These are phyloP conservation scores for Rhabdophis nuchalis DNA, from an alignment of 2,797 vertebrate genomes.

Conservation along the genomic window DNA sequence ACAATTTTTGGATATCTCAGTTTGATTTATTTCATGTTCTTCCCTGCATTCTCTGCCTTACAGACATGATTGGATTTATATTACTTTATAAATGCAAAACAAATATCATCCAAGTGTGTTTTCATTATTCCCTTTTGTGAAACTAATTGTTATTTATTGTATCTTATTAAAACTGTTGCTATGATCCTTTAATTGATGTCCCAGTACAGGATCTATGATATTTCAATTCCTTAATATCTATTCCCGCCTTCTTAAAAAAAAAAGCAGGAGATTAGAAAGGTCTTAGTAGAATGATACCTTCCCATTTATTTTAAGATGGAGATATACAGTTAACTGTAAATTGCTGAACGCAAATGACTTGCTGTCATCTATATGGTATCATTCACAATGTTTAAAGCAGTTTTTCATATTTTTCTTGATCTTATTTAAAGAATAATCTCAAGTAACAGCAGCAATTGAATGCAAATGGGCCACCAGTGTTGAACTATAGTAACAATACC, in stretches of 20 bases:
- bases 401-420: constrained; percentile 6
- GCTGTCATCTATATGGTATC: background rate
- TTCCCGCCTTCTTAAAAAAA: constrained; percentile 32
- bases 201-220: constrained; percentile 47
- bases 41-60: background rate
- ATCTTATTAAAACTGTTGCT: constrained; percentile 19
- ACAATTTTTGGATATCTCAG: background rate
- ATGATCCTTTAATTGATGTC: constrained; percentile 47
- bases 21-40: background rate
- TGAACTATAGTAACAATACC: background rate
- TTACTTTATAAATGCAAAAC: background rate
- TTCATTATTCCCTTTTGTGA: constrained; percentile 30
- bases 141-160: constrained; percentile 6
- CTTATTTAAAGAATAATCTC: background rate
- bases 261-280: constrained; percentile 9
- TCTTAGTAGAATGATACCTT: constrained; percentile 26
- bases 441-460: background rate
- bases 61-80: background rate
- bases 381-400: background rate
- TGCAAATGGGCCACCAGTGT: background rate
- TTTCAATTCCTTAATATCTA: constrained; percentile 1
- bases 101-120: constrained; percentile 9
- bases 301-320: constrained; percentile 52
- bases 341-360: background rate
- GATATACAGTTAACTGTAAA: constrained; percentile 1